Percentiles rank a stretch among this genome's conserved stretches.
These are phyloP conservation scores for Glandiceps talaboti DNA, from an alignment of 53 echinoderm and acorn worm genomes.

Conservation along the genomic window DNA sequence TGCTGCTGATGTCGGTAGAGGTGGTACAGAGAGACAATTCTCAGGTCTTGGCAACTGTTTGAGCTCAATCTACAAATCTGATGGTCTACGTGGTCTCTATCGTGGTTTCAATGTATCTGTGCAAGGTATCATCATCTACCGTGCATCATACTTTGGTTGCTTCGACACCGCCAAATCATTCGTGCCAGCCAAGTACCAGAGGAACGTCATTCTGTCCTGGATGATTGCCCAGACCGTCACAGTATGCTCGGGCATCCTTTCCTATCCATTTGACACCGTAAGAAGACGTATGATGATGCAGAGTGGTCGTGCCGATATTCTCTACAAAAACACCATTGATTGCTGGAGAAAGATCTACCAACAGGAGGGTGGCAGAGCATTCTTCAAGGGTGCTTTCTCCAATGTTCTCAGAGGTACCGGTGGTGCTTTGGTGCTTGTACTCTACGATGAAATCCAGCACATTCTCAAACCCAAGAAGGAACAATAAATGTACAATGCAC, in stretches of 20 bases:
- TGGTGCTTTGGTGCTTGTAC: constrained; percentile 76
- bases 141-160: constrained; percentile 93
- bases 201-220: constrained; percentile 85
- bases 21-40: constrained; percentile 54
- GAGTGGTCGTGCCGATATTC: constrained; percentile 67
- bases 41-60: constrained; percentile 81
- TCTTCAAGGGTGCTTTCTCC: constrained; percentile 96
- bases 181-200: constrained; percentile 40
- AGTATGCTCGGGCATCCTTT: constrained; percentile 83
- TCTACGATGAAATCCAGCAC: constrained; percentile 76
- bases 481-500: too few relatives aligned
- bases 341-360: constrained; percentile 79
- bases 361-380: constrained; percentile 57
- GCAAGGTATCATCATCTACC: constrained; percentile 96
- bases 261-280: constrained; percentile 96
- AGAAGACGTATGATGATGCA: constrained; percentile 99
- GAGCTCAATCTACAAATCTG: constrained; percentile 64
- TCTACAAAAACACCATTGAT: constrained; percentile 89
- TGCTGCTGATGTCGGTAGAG: constrained; percentile 84
- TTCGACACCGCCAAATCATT: constrained; percentile 94
- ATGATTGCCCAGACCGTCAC: constrained; percentile 89
- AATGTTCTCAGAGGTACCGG: constrained; percentile 92
- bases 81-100: constrained; percentile 80
- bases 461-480: constrained; percentile 11
- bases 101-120: constrained; percentile 86